Conservation (phyloP, 1,140 invertebrate species). For the Condylostylus longicornis region DNA sequence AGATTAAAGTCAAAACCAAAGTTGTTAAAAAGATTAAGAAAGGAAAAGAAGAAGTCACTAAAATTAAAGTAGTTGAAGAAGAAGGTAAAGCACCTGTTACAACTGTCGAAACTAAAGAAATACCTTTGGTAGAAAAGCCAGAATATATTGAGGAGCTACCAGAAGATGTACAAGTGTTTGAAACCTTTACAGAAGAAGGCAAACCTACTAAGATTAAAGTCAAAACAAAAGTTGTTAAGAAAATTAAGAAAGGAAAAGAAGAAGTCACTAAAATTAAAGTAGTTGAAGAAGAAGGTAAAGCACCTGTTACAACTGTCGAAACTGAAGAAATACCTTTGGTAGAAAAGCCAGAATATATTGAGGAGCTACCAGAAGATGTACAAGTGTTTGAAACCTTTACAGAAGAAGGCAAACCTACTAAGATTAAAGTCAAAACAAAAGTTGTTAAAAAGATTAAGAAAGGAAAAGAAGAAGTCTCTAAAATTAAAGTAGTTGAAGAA, state of each 20-base stretch:
- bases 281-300: constrained; percentile 18
- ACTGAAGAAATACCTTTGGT: constrained; percentile 10
- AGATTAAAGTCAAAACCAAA: too few species aligned
- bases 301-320: constrained; percentile 14
- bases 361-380: constrained; percentile 17
- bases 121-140: constrained; percentile 11
- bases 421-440: constrained; percentile 14
- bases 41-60: too few species aligned
- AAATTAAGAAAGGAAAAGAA: constrained; percentile 6
- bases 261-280: constrained; percentile 15
- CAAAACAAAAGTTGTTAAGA: constrained; percentile 15
- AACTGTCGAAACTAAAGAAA: constrained; percentile 6
- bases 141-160: constrained; percentile 18
- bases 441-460: constrained; percentile 10
- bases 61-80: too few species aligned
- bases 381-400: constrained; percentile 7
- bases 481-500: constrained; percentile 18
- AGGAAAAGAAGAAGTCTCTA: constrained; percentile 12
- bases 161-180: constrained; percentile 11
- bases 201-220: constrained; percentile 13
- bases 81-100: constrained; percentile 11
- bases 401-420: constrained; percentile 11
- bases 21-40: too few species aligned
- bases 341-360: constrained; percentile 5
- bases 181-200: constrained; percentile 9